A percentile compares a stretch with the other conserved stretches of the same genome.
phyloP scores from a whole-genome alignment of 2,797 vertebrate genomes.

The Odontamblyopus lacepedii region DNA sequence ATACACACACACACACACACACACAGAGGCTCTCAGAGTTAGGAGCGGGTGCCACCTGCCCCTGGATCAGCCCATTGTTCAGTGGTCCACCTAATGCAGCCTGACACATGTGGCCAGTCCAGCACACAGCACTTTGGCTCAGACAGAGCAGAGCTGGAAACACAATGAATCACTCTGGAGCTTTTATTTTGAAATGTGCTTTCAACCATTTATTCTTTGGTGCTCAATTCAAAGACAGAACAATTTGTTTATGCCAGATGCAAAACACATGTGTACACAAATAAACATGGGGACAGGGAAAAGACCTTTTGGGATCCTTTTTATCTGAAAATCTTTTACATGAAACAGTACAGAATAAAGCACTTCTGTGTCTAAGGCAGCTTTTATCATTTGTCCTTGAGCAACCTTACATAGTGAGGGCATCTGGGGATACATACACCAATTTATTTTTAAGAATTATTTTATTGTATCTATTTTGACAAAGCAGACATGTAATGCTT shows the following conservation, averaged over 20 bases:
- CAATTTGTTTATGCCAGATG: slow-evolving; percentile 24
- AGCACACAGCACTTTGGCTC: slow-evolving; percentile 58
- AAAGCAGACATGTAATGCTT: background rate
- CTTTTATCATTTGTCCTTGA: background rate
- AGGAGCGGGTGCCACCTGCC: slow-evolving; percentile 71
- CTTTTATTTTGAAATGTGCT: slow-evolving; percentile 50
- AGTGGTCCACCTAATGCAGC: slow-evolving; percentile 68
- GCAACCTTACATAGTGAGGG: background rate
- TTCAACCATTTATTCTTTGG: slow-evolving; percentile 16
- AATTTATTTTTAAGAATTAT: background rate
- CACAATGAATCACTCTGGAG: slow-evolving; percentile 47
- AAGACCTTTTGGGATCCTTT: background rate
- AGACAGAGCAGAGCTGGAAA: slow-evolving; percentile 48
- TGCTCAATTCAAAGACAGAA: slow-evolving; percentile 22
- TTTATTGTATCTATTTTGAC: background rate
- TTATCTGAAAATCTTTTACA: too few species aligned
- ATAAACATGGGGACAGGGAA: slow-evolving; percentile 16
- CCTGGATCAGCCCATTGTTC: slow-evolving; percentile 69
- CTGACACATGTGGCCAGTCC: slow-evolving; percentile 71
- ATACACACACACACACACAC: slow-evolving; percentile 30
- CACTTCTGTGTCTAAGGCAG: slow-evolving; percentile 14
- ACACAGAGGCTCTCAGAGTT: slow-evolving; percentile 56
- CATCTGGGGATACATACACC: background rate
- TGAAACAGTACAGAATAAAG: background rate
- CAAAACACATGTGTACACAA: slow-evolving; percentile 21